A percentile compares a stretch with the other conserved stretches of the same genome.
Evolutionary conservation across 2,888 invertebrate species (phyloP).

Genomic region (Metallyticus violacea): DNA sequence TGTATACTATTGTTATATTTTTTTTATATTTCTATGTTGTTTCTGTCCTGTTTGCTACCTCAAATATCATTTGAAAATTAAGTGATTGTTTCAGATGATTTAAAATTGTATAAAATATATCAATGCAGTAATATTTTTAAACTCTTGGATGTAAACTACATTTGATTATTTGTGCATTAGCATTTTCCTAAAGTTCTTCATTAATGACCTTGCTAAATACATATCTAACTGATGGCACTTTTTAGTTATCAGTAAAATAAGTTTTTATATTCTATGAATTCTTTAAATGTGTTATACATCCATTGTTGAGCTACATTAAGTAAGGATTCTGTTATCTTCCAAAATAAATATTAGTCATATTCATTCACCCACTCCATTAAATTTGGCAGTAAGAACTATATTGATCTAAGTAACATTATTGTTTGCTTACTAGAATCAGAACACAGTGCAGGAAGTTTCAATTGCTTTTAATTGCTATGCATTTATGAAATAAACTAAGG

Average conservation of each 20-base stretch:
- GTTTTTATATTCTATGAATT: background rate
- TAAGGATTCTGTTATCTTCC: background rate
- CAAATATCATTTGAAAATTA: background rate
- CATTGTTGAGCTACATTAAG: background rate
- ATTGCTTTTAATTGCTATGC: background rate
- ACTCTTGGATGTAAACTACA: too few species aligned
- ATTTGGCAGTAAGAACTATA: background rate
- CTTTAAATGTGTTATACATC: background rate
- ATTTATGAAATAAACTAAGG: background rate
- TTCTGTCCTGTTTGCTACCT: background rate
- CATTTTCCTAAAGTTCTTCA: too few species aligned
- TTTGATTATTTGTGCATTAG: too few species aligned
- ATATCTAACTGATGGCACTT: background rate
- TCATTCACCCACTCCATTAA: background rate
- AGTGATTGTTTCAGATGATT: background rate
- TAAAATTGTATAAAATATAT: background rate
- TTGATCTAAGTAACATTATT: background rate
- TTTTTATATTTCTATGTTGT: background rate
- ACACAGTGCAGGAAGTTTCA: background rate
- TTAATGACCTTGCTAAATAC: background rate
- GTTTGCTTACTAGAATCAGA: background rate
- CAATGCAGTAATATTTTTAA: background rate
- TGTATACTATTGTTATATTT: too few species aligned
- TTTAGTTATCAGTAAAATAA: background rate
- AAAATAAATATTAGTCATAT: background rate